phyloP scores from a whole-genome alignment of 2,113 vertebrate species.

The Apodemus sylvaticus region DNA sequence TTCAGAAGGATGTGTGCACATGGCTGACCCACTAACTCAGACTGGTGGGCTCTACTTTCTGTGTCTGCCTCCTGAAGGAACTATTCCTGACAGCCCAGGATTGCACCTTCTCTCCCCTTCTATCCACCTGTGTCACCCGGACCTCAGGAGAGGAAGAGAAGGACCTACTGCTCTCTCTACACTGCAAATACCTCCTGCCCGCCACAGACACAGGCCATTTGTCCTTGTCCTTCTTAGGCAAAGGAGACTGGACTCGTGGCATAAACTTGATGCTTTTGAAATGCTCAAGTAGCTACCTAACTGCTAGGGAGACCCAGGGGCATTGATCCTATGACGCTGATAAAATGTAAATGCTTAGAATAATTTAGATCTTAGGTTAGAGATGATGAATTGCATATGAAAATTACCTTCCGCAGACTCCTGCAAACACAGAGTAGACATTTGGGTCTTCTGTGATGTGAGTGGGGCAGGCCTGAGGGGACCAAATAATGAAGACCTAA shows the following conservation, averaged over 20 bases:
- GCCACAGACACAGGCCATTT: neutral
- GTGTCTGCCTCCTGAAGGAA: neutral
- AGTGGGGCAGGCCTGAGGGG: neutral
- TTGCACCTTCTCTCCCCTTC: too few species aligned
- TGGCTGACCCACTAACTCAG: neutral
- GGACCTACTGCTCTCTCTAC: neutral
- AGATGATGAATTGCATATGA: neutral
- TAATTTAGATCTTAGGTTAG: slow-evolving; percentile 41
- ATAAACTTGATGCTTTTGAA: slow-evolving; percentile 9
- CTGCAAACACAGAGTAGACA: neutral
- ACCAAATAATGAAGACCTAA: neutral
- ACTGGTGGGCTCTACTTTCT: neutral
- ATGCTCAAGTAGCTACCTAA: neutral
- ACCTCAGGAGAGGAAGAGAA: fast-evolving
- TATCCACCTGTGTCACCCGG: neutral
- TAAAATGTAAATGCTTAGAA: slow-evolving; percentile 53
- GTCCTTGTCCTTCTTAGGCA: neutral
- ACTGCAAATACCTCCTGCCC: slow-evolving; percentile 18
- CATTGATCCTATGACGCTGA: neutral
- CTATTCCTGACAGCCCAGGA: neutral
- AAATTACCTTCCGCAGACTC: slow-evolving; percentile 16
- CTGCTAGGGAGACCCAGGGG: neutral
- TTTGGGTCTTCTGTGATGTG: neutral
- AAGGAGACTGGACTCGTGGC: neutral
- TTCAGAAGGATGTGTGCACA: neutral